A percentile compares a stretch with the other conserved stretches of the same genome.
Evolutionary conservation across 2,888 invertebrate species (phyloP).

Genomic region (Acronicta leporina): DNA sequence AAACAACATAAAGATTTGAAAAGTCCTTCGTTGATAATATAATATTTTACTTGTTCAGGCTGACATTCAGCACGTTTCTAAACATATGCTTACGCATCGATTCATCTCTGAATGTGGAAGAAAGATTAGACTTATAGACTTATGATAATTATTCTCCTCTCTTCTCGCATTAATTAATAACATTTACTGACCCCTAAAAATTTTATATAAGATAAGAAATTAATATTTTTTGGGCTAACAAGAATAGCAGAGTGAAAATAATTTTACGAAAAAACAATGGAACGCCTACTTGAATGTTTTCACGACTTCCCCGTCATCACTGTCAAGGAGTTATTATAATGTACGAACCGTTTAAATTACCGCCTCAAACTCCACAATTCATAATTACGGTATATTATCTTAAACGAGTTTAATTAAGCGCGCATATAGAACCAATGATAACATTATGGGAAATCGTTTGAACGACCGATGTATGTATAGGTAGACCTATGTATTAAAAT

Average conservation of each 20-base stretch:
- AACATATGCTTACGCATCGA: too few relatives aligned
- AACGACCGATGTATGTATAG: background rate
- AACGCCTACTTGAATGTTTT: conserved; percentile 1
- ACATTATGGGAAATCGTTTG: conserved; percentile 11
- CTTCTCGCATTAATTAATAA: too few relatives aligned
- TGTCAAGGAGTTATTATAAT: conserved; percentile 3
- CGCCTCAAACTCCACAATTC: background rate
- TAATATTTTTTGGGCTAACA: background rate
- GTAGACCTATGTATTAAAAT: conserved; percentile 9
- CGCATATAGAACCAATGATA: conserved; percentile 9
- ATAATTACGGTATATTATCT: background rate
- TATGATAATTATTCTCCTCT: too few relatives aligned
- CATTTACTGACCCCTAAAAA: too few relatives aligned
- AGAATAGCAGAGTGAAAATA: conserved; percentile 2
- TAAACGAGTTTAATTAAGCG: conserved; percentile 13
- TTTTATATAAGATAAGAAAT: too few relatives aligned
- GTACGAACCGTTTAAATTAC: background rate
- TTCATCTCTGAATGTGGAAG: too few relatives aligned
- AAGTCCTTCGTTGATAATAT: conserved; percentile 10
- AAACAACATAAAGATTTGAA: conserved; percentile 23
- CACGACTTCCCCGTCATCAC: background rate
- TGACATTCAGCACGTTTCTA: too few relatives aligned
- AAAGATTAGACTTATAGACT: too few relatives aligned
- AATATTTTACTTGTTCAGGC: background rate
- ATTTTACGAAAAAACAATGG: background rate